Percentiles rank a stretch among this genome's conserved stretches.
Conservation (phyloP, 2,888 invertebrate genomes). For the Eristalis intricaria region DNA sequence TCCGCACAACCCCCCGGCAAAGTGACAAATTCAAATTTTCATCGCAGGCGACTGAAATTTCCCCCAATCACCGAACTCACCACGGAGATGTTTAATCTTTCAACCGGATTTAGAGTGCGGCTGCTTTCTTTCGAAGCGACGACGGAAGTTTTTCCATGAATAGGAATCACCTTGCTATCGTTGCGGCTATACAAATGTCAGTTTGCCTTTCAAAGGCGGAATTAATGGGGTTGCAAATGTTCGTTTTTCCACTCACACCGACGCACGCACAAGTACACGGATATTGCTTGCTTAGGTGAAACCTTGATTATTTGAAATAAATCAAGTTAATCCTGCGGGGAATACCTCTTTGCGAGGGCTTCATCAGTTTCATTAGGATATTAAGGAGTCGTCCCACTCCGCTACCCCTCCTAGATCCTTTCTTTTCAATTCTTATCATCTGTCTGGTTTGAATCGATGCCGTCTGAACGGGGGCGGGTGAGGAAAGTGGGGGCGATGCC, state of each 20-base stretch:
- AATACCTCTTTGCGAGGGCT: constrained; percentile 37
- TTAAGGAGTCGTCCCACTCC: constrained; percentile 16
- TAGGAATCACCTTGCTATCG: constrained; percentile 50
- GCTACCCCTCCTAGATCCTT: constrained; percentile 6
- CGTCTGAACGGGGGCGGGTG: background rate
- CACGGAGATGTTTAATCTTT: constrained; percentile 1
- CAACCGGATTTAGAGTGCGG: background rate
- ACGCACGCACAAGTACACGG: background rate
- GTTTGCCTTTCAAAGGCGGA: constrained; percentile 36
- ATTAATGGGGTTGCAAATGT: constrained; percentile 63
- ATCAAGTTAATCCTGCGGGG: constrained; percentile 63
- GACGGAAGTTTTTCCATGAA: constrained; percentile 2
- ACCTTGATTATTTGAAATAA: constrained; percentile 69
- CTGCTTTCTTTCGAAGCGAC: background rate
- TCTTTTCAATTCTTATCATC: constrained; percentile 48
- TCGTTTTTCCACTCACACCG: constrained; percentile 11
- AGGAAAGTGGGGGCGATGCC: background rate
- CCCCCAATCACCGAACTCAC: background rate
- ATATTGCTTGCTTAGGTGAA: constrained; percentile 33
- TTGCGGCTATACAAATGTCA: constrained; percentile 29
- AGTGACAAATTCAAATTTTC: constrained; percentile 27
- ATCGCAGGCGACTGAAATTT: background rate
- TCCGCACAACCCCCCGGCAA: background rate
- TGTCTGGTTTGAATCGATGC: constrained; percentile 18
- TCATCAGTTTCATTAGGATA: constrained; percentile 46